Evolutionary conservation across 2,888 invertebrate genomes (phyloP), one percentile per base, ranked within the genome.

Genomic region (Carcina quercana): DNA sequence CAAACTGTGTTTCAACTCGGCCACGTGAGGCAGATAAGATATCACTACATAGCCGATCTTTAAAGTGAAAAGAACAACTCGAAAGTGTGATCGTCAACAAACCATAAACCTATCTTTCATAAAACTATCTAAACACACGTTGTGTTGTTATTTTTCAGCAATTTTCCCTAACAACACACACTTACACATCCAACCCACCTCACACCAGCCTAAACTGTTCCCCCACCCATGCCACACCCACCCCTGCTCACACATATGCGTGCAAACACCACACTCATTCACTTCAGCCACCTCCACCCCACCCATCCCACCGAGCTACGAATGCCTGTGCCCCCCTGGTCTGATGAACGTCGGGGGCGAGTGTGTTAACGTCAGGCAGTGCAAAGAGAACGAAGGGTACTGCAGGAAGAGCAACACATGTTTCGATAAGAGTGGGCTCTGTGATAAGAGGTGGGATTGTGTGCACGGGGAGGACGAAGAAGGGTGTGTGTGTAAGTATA

Each of bases 241-340:
- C 21, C 87, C 87, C 1, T 95, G 95, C 52, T 89, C 91, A 2
- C 91, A 93, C 58, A 67, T 94, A 6, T 95, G 95, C 53, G 85
- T 92, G 2, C 85, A 88, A 34, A 58, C 42, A 3, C 32, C 63
- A 22, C 60, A 59, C 24, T 28, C 26, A 35, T 42, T 7, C 27
- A 33, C 19, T 35, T 35, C 10, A 17, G 33, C 2, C 10, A 27
- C 35, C 22, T 30, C 32, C 12, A 30, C 21, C 12, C 30, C 31
- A 21, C 25, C 20, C 1, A n/a, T 28, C 15, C 11, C 33, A 35
- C 17, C 5, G 5, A 49, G 47, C 0, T 73, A 71, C 43, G 62
- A 64, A 3, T 88, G 88, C 38, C 54, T 87, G 1, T 96, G 96
- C 57, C 92, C 95, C 0, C 65, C 87, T 0, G 91, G 91, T 0